Base-by-base conservation (phyloP, 2,113 vertebrate species). In the Axis porcinus region DNA sequence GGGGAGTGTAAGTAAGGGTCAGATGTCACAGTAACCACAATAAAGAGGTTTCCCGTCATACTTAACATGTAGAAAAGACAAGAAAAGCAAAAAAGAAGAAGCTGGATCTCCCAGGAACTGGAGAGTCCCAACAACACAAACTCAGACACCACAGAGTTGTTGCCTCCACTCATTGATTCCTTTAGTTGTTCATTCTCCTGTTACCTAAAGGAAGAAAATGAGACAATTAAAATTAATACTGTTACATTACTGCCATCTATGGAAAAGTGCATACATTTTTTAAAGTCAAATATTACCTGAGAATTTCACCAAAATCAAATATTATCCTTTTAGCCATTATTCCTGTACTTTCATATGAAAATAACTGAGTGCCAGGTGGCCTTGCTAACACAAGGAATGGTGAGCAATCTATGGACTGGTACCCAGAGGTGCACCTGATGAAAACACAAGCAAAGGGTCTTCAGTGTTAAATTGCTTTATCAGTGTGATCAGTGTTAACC, bases 61-160 rank as follows among this genome's bases (percentile, higher is more conserved):
- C 88, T 92, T 25, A 70, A 95, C 14, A 94, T 27, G 79, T 97
- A 97, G 17, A 97, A 92, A 62, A 97, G 6, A 62, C 70, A 94
- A 28, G 85, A 95, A 86, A 97, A 97, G 28, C 28, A 79, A 84
- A 97, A 95, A 33, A 98, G 60, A 83, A 97, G 84, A 40, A 95
- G 67, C 47, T 97, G 93, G 13, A 62, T 96, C 55, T 95, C 91
- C 95, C 74, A 90, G 40, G 94, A 98, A 74, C 89, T 85, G 43
- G 97, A 94, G 33, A 98, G 83, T 57, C 95, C 96, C 88, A 97
- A 85, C 16, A 98, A 33, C 36, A 98, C 95, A 92, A 98, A 95
- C n/a, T 96, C 97, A 87, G 95, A 92, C 40, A 97, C 95, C n/a
- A 67, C 57, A n/a, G 96, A 92, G 16, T 58, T 1, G 16, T 96